Conservation (phyloP, 2,113 vertebrate species). For the Aleadryas rufinucha region DNA sequence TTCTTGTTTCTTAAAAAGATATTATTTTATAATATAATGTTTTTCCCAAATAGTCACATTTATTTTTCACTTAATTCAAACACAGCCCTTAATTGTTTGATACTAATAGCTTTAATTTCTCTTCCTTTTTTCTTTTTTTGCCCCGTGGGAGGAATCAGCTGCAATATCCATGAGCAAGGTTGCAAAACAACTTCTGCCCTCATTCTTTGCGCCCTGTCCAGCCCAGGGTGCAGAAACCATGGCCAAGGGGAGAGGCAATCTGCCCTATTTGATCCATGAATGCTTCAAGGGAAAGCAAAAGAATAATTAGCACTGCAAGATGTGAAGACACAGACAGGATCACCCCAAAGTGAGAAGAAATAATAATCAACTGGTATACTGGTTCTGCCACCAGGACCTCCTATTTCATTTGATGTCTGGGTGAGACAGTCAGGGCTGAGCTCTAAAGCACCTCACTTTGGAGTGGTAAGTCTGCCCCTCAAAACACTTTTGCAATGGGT, state of each 20-base stretch:
- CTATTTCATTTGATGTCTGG: neutral
- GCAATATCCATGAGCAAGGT: neutral
- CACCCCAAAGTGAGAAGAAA: neutral
- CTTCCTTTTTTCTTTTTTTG: neutral
- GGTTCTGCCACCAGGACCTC: neutral
- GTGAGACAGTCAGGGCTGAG: neutral
- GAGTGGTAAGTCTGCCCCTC: neutral
- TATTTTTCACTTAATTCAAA: neutral
- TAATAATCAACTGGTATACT: neutral
- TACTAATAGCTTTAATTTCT: conserved; percentile 15
- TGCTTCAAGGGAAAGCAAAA: neutral
- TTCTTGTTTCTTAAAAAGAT: neutral
- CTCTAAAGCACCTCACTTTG: neutral
- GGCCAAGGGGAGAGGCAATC: neutral
- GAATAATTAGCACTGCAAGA: neutral
- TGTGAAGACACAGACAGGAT: neutral
- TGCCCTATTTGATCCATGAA: neutral
- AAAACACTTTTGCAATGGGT: neutral
- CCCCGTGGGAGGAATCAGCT: neutral
- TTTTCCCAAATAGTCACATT: neutral
- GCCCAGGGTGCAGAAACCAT: neutral
- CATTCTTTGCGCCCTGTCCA: neutral
- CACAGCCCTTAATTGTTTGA: conserved; percentile 4
- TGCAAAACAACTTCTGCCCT: neutral
- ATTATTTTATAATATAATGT: conserved; percentile 22